Percentiles rank a stretch among this genome's conserved stretches.
Conservation (phyloP, 1,140 invertebrate genomes). For the Diabrotica undecimpunctata region DNA sequence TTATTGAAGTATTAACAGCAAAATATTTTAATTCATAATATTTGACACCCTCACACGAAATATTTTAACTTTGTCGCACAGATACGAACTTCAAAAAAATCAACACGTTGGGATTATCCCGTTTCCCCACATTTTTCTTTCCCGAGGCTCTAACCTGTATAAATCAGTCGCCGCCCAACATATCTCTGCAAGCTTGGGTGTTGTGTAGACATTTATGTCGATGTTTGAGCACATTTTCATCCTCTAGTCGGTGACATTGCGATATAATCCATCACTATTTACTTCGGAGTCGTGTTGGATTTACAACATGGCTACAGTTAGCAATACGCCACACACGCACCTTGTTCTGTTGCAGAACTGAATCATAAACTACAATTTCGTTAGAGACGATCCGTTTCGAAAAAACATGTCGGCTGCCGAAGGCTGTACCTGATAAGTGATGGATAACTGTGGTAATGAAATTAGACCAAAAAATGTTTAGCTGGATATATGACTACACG, state of each 20-base stretch:
- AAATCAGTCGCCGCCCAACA: neutral
- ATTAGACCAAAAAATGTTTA: no score
- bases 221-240: conserved; percentile 2
- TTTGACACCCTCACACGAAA: no score
- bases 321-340: neutral
- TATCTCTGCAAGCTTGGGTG: neutral
- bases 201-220: neutral
- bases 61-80: no score
- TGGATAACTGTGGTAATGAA: neutral
- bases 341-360: neutral
- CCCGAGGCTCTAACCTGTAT: neutral
- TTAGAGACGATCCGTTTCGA: neutral
- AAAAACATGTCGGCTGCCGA: neutral
- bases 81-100: no score
- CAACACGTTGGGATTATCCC: no score
- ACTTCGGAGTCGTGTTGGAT: neutral
- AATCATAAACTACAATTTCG: conserved; percentile 3
- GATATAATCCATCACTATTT: conserved; percentile 2
- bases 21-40: no score
- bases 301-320: neutral
- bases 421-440: neutral
- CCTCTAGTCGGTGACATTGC: conserved; percentile 1
- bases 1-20: no score
- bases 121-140: neutral
- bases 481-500: no score